These are phyloP conservation scores for Dromaius novaehollandiae DNA, from an alignment of 2,113 vertebrate genomes.

Conservation along the genomic window DNA sequence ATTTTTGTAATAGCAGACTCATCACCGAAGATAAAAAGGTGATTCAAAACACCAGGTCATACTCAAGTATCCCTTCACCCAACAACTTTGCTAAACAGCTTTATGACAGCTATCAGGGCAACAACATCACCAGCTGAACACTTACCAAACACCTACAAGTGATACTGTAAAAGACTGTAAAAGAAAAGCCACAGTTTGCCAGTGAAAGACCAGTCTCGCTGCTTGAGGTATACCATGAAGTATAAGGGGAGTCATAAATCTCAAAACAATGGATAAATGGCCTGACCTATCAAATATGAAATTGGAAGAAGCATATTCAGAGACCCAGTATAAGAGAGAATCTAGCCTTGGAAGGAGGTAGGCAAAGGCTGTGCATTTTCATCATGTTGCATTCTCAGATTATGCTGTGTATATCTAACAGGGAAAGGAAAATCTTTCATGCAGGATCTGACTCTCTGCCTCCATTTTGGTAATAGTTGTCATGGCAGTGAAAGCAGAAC, in stretches of 20 bases:
- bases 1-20: neutral
- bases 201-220: neutral
- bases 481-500: neutral
- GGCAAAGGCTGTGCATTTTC: neutral
- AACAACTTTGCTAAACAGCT: neutral
- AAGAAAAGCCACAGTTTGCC: neutral
- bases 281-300: neutral
- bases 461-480: neutral
- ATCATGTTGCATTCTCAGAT: neutral
- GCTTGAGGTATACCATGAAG: neutral
- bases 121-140: neutral
- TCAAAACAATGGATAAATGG: neutral
- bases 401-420: neutral
- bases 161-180: neutral
- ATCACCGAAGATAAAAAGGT: neutral
- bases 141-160: neutral
- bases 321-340: neutral
- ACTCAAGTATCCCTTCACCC: neutral
- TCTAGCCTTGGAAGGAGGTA: neutral
- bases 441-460: neutral
- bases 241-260: neutral
- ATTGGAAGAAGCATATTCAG: neutral
- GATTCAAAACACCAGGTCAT: neutral
- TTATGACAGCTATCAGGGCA: neutral
- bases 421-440: neutral